Conservation (phyloP, 2,797 vertebrate genomes). For the Sebastes cheni region DNA sequence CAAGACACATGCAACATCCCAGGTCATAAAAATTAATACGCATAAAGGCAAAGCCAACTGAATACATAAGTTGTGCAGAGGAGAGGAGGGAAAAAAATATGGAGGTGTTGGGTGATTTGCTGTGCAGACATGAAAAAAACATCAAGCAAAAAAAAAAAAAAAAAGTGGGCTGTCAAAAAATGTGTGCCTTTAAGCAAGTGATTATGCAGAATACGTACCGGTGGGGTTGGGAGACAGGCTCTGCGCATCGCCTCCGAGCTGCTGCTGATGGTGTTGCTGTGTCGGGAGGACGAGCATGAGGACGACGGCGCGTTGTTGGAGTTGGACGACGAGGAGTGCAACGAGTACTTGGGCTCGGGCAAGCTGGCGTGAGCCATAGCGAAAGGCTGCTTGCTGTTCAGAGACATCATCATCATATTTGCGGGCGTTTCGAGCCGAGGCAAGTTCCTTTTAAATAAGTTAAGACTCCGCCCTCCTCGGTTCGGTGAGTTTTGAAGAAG, state of each 20-base stretch:
- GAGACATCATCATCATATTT: conserved; percentile 99
- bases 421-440: conserved; percentile 80
- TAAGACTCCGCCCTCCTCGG: conserved; percentile 87
- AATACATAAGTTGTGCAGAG: conserved; percentile 90
- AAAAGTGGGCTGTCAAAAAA: conserved; percentile 88
- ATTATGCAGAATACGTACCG: conserved; percentile 97
- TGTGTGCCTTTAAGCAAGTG: conserved; percentile 90
- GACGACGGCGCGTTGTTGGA: conserved; percentile 85
- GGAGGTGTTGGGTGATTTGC: conserved; percentile 94
- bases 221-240: conserved; percentile 96
- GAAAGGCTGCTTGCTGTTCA: conserved; percentile 97
- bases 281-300: conserved; percentile 88
- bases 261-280: conserved; percentile 85
- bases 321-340: conserved; percentile 91
- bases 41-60: conserved; percentile 86
- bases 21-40: conserved; percentile 98
- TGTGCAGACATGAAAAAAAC: conserved; percentile 96
- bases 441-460: conserved; percentile 86
- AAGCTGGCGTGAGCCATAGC: conserved; percentile 91
- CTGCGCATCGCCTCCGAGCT: conserved; percentile 94
- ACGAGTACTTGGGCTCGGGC: conserved; percentile 93
- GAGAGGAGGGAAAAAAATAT: conserved; percentile 71
- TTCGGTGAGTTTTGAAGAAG: conserved; percentile 70
- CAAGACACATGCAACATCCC: conserved; percentile 91
- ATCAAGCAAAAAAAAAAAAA: conserved; percentile 86